phyloP scores from a whole-genome alignment of 1,140 invertebrate genomes.

The Archivesica marissinica region DNA sequence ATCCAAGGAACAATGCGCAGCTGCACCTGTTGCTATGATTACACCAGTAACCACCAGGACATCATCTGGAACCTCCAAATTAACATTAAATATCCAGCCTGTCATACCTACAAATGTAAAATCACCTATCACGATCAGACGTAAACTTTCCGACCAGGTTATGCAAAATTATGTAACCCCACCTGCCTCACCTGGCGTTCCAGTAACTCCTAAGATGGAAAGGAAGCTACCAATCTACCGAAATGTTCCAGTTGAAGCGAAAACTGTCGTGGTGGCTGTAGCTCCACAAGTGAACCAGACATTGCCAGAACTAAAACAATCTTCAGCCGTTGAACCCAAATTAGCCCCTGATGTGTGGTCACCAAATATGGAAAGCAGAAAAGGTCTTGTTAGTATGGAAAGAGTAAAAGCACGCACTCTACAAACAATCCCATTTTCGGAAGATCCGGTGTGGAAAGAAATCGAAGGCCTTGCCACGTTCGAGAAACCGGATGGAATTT shows the following conservation, averaged over 20 bases:
- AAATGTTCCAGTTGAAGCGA: conserved; percentile 49
- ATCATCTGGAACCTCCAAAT: conserved; percentile 27
- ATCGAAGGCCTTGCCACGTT: conserved; percentile 81
- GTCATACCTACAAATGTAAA: conserved; percentile 21
- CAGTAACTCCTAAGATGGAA: conserved; percentile 63
- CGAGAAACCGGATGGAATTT: conserved; percentile 59
- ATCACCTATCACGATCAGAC: conserved; percentile 42
- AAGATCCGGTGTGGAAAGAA: conserved; percentile 81
- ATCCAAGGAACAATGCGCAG: conserved; percentile 14
- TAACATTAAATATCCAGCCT: conserved; percentile 54
- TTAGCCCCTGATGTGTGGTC: conserved; percentile 77
- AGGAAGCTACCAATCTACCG: conserved; percentile 46
- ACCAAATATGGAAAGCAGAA: conserved; percentile 77
- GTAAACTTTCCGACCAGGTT: conserved; percentile 42
- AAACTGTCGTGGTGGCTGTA: neutral
- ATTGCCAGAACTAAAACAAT: neutral
- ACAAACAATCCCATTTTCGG: conserved; percentile 81
- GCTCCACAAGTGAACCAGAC: neutral
- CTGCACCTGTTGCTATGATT: neutral
- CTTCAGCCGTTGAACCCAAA: neutral
- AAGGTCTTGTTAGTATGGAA: conserved; percentile 80
- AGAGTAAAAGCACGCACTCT: conserved; percentile 79
- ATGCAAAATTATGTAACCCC: conserved; percentile 18
- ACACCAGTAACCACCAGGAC: neutral
- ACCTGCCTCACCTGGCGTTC: conserved; percentile 13